Conservation (phyloP, 2,797 vertebrate species). For the Pangasius krempfi region DNA sequence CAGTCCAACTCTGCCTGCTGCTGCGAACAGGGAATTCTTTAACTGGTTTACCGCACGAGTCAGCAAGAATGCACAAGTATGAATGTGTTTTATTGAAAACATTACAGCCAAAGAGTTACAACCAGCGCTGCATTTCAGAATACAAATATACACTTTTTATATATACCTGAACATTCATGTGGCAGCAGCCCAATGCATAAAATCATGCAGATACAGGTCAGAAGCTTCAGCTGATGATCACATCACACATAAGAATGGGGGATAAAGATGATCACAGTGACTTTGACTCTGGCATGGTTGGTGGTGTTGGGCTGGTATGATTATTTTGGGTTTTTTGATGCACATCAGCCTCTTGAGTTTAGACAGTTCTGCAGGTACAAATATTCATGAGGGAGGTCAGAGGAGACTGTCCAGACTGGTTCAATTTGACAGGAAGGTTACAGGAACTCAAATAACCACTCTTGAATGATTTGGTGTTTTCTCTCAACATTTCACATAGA, state of each 20-base stretch:
- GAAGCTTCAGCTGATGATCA: not conserved
- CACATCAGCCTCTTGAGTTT: not conserved
- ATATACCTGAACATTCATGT: not conserved
- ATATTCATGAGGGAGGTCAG: not conserved
- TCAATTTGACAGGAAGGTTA: not conserved
- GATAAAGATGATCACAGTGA: not conserved
- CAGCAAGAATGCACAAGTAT: not conserved
- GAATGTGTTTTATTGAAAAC: not conserved
- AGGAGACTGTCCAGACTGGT: not conserved
- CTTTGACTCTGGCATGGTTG: not conserved
- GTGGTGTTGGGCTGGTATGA: too few relatives aligned
- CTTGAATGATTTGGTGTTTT: not conserved
- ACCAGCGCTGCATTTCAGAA: not conserved
- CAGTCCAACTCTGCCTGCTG: not conserved
- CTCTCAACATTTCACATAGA: not conserved
- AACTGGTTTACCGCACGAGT: not conserved
- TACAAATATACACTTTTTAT: too few relatives aligned
- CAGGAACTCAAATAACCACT: not conserved
- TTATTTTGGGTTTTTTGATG: not conserved
- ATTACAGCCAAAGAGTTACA: not conserved
- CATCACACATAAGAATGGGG: not conserved
- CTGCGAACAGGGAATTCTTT: conserved; percentile 25
- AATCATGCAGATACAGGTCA: not conserved
- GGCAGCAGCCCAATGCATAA: not conserved
- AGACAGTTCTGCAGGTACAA: not conserved